Evolutionary conservation across 2,888 invertebrate genomes (phyloP), one percentile per base, ranked within the genome.

Genomic region (Hermodice carunculata): DNA sequence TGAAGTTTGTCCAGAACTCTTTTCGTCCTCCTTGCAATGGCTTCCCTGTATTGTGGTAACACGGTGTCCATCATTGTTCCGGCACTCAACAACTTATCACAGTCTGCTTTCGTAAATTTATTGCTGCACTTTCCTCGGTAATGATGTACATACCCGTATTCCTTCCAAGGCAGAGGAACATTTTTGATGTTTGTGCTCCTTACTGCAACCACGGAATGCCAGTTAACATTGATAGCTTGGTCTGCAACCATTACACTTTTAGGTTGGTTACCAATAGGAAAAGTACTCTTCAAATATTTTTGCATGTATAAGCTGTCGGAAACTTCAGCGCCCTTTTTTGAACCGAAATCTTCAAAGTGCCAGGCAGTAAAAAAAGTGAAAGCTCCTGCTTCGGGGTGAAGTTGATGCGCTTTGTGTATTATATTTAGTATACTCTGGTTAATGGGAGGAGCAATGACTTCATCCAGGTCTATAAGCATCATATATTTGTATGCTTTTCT

Each of bases 311-410:
- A n/a, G 22, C 56, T 28, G 1, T 56, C 43, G 5, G 61, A 40
- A 14, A 22, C 37, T 11, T 17, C 22, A 29, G 19, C 22, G 34
- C 43, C 44, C n/a, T 60, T 43, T n/a, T 32, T 60, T 22, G 43
- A 34, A 11, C 54, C 57, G 34, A 29, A 34, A 6, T 66, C 62
- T 40, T 66, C 66, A n/a, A 64, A 66, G 43, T 66, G 66, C 66
- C 66, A 66, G 14, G 62, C 54, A 37, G 66, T 66, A 5, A 57
- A 26, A 37, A 66, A 66, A n/a, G 58, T 14, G 28, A 42, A 66
- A 2, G 49, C 61, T 14, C 31, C 62, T 34, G 40, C 58, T 14
- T 6, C 24, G 2, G 37, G 17, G 19, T 48, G 32, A 14, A n/a
- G 3, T 22, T 42, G n/a, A 2, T 17, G 28, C 1, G 54, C 31